Percentiles rank a stretch among this genome's conserved stretches.
Evolutionary conservation across 2,888 invertebrate species (phyloP).

Genomic region (Ellobium chinense): DNA sequence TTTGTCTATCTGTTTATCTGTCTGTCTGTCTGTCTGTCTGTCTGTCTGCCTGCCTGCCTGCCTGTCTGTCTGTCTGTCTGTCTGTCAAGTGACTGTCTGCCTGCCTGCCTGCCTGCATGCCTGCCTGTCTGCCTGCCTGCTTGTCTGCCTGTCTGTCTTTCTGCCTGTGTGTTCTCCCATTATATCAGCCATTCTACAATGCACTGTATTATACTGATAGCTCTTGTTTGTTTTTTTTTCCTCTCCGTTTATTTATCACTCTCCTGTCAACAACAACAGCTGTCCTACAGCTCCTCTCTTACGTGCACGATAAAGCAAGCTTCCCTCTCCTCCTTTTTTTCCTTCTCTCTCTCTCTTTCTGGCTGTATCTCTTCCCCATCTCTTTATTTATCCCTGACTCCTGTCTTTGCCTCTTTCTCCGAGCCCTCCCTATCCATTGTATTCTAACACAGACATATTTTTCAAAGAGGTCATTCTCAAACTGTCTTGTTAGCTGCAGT

Average conservation of each 20-base stretch:
- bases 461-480: too few relatives aligned
- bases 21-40: neutral
- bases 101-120: neutral
- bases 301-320: neutral
- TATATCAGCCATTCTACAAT: too few relatives aligned
- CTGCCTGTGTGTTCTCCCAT: too few relatives aligned
- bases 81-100: neutral
- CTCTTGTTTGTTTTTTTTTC: neutral
- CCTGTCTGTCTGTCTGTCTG: neutral
- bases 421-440: too few relatives aligned
- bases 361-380: too few relatives aligned
- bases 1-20: neutral
- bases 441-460: too few relatives aligned
- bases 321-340: conserved; percentile 4
- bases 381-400: too few relatives aligned
- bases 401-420: too few relatives aligned
- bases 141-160: neutral
- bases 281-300: too few relatives aligned
- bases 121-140: neutral
- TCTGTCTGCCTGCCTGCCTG: neutral
- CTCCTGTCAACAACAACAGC: neutral
- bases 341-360: neutral
- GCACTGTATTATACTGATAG: too few relatives aligned
- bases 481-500: too few relatives aligned
- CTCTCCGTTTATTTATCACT: neutral